These are phyloP conservation scores for Cetoscarus ocellatus DNA, from an alignment of 2,797 vertebrate species.

Conservation along the genomic window DNA sequence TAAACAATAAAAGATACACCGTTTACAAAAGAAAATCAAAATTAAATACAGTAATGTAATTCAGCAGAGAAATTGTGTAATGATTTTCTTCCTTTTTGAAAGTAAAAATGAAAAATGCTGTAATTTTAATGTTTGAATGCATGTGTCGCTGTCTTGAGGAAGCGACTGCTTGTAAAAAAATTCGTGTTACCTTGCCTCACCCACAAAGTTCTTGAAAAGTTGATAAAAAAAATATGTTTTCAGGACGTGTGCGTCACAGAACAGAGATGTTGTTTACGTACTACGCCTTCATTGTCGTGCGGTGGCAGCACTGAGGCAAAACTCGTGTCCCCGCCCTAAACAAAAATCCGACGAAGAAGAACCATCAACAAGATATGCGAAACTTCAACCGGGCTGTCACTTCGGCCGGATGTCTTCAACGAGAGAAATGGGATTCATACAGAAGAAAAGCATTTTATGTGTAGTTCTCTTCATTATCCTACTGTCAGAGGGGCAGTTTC, in stretches of 20 bases:
- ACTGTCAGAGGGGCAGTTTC: constrained; percentile 51
- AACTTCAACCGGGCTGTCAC: constrained; percentile 50
- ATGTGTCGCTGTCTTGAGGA: too few species aligned
- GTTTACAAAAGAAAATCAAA: too few species aligned
- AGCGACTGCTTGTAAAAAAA: too few species aligned
- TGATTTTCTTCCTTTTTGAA: too few species aligned
- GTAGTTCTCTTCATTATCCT: constrained; percentile 50
- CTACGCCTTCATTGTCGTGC: neutral
- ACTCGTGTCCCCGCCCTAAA: constrained; percentile 30
- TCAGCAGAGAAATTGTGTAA: too few species aligned
- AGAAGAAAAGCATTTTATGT: constrained; percentile 11
- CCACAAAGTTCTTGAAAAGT: neutral
- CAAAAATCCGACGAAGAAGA: constrained; percentile 59
- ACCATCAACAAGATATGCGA: constrained; percentile 46
- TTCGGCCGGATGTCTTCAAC: constrained; percentile 14
- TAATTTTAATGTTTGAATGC: too few species aligned
- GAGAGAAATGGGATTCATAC: constrained; percentile 55
- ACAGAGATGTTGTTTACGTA: neutral
- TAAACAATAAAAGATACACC: too few species aligned
- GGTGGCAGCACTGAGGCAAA: constrained; percentile 55
- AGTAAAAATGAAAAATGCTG: too few species aligned
- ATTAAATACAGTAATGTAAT: too few species aligned
- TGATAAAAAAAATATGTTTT: neutral
- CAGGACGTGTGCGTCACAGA: neutral
- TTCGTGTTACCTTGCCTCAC: too few species aligned